Conservation (phyloP, 2,113 vertebrate genomes). For the Myocastor coypus region DNA sequence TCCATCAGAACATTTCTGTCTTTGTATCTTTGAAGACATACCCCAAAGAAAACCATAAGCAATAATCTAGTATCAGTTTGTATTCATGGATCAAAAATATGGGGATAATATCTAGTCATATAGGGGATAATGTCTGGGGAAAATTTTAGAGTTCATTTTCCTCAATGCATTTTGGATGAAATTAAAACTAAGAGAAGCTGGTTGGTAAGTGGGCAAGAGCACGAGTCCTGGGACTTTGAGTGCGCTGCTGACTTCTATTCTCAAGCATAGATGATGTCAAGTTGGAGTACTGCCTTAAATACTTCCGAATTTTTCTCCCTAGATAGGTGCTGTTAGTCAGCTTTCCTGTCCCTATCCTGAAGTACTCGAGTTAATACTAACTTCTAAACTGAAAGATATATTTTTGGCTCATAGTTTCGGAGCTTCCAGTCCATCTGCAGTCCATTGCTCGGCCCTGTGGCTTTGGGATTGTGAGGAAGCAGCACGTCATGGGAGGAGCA, state of each 20-base stretch:
- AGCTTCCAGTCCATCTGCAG: neutral
- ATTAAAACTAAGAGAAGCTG: neutral
- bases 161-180: neutral
- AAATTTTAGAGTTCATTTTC: neutral
- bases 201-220: neutral
- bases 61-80: neutral
- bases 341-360: neutral
- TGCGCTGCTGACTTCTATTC: neutral
- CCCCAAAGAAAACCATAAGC: neutral
- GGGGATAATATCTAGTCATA: neutral
- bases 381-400: neutral
- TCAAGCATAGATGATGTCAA: neutral
- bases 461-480: neutral
- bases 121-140: neutral
- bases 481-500: neutral
- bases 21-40: neutral
- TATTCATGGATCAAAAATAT: neutral
- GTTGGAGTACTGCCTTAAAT: neutral
- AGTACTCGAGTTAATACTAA: neutral
- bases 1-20: neutral
- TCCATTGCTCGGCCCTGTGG: no score
- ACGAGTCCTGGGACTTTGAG: neutral
- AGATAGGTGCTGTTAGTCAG: rapidly evolving
- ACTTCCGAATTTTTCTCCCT: neutral
- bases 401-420: neutral